phyloP scores from a whole-genome alignment of 2,888 invertebrate genomes.

The Caenorhabditis doughertyi region DNA sequence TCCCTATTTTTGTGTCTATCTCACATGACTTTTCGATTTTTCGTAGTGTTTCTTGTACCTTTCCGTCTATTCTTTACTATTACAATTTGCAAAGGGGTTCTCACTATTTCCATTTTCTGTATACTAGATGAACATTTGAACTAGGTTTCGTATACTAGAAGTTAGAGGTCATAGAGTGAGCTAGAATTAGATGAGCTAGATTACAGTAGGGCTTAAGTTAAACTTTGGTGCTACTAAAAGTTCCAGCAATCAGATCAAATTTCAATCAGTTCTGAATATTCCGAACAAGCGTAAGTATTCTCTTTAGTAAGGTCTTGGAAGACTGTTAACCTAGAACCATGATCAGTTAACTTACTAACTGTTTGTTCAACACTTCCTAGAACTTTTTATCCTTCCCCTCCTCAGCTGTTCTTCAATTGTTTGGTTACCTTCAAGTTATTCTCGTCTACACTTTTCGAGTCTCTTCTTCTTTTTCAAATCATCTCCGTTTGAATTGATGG shows the following conservation, averaged over 20 bases:
- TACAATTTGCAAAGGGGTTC: neutral
- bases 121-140: neutral
- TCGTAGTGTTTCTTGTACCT: conserved; percentile 20
- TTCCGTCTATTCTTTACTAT: conserved; percentile 22
- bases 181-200: too few relatives aligned
- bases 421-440: neutral
- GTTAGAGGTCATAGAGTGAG: too few relatives aligned
- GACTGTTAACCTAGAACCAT: too few relatives aligned
- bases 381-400: neutral
- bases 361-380: neutral
- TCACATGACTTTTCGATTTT: conserved; percentile 37
- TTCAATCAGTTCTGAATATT: too few relatives aligned
- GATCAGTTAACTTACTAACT: neutral
- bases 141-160: too few relatives aligned
- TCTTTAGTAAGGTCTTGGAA: too few relatives aligned
- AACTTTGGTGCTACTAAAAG: too few relatives aligned
- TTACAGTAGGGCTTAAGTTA: too few relatives aligned
- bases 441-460: neutral
- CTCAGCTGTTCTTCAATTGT: neutral
- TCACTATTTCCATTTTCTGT: neutral
- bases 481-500: neutral
- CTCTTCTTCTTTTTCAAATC: neutral
- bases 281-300: too few relatives aligned
- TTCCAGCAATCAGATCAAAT: neutral
- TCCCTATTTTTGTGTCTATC: neutral